phyloP scores from a whole-genome alignment of 2,888 invertebrate species.

The Megalurothrips usitatus region DNA sequence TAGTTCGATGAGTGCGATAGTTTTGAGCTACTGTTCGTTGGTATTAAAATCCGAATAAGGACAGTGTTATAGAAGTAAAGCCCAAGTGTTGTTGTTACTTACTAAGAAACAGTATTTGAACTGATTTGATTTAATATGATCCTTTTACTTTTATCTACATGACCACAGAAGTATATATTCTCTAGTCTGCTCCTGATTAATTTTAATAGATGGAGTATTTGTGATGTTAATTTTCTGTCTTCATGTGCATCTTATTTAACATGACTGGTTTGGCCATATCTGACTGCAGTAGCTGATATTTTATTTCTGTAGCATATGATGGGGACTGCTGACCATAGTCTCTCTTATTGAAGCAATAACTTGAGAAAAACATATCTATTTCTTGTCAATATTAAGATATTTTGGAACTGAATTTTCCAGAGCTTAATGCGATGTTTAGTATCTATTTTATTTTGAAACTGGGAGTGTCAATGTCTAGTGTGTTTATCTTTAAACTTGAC shows the following conservation, averaged over 20 bases:
- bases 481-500: neutral
- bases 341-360: constrained; percentile 8
- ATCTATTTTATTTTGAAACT: neutral
- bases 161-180: neutral
- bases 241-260: neutral
- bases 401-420: neutral
- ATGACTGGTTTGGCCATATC: neutral
- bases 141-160: neutral
- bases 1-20: no score
- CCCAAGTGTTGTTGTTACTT: neutral
- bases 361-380: constrained; percentile 21
- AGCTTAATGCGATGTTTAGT: neutral
- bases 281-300: constrained; percentile 7
- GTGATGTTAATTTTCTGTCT: constrained; percentile 14
- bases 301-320: neutral
- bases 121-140: neutral
- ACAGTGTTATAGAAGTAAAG: neutral
- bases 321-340: constrained; percentile 8
- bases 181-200: constrained; percentile 4
- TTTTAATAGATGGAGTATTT: neutral
- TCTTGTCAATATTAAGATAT: neutral
- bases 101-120: constrained; percentile 12
- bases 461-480: neutral
- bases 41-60: neutral
- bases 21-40: neutral